These are phyloP conservation scores for Cremastinae sp. DNA, from an alignment of 2,888 invertebrate species.

Conservation along the genomic window DNA sequence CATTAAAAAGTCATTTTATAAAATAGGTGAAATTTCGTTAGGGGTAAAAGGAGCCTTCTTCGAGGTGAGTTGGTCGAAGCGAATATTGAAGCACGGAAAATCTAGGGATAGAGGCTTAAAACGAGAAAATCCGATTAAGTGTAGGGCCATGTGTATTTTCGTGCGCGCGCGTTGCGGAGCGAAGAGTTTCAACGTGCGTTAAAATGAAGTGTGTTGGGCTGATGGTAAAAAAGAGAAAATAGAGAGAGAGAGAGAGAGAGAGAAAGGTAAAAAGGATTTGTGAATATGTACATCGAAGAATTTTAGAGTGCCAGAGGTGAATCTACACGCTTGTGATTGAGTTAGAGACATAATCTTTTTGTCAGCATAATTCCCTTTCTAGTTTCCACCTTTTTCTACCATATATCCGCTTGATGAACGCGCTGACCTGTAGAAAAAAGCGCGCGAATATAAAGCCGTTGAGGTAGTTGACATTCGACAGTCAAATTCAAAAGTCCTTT, in stretches of 20 bases:
- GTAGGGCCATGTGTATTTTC: not conserved
- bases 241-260: too few species aligned
- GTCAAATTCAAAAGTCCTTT: too few species aligned
- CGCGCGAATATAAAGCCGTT: not conserved
- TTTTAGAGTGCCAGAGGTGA: not conserved
- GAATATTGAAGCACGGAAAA: constrained; percentile 31
- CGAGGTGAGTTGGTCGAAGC: constrained; percentile 5
- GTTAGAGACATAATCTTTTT: constrained; percentile 43
- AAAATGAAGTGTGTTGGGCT: not conserved
- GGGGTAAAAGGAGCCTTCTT: not conserved
- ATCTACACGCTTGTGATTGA: constrained; percentile 14
- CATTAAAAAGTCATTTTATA: too few species aligned
- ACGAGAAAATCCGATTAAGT: constrained; percentile 52
- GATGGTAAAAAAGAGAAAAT: too few species aligned
- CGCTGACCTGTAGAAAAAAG: not conserved
- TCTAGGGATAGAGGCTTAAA: constrained; percentile 45
- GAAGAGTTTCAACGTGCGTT: constrained; percentile 11
- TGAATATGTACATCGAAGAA: not conserved
- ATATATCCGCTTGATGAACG: not conserved
- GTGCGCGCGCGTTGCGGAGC: not conserved
- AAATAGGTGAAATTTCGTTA: too few species aligned
- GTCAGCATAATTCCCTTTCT: constrained; percentile 6
- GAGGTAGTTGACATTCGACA: too few species aligned
- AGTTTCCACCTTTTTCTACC: constrained; percentile 9
- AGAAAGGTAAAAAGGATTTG: not conserved